Percentiles rank a stretch among this genome's conserved stretches.
These are phyloP conservation scores for Bombus cullumanus DNA, from an alignment of 1,140 invertebrate species.

Conservation along the genomic window DNA sequence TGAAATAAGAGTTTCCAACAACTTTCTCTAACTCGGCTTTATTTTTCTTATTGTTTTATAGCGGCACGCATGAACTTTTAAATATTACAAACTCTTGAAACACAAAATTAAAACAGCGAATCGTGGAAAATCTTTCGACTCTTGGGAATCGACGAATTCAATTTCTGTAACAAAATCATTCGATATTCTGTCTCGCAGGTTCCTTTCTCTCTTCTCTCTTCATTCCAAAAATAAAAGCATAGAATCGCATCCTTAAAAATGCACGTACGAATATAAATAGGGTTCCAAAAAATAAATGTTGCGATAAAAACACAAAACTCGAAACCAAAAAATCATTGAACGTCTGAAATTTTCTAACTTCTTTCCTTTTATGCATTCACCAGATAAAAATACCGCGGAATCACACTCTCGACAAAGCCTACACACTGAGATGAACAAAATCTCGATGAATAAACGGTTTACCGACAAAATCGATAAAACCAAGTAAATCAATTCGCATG, in stretches of 20 bases:
- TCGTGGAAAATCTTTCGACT: not conserved
- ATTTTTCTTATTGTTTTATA: not conserved
- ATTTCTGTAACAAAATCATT: not conserved
- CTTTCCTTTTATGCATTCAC: not conserved
- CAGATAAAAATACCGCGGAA: not conserved
- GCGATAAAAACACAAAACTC: not conserved
- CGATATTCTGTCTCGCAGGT: not conserved
- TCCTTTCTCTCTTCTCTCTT: not conserved
- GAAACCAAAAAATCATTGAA: not conserved
- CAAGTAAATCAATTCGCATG: not conserved
- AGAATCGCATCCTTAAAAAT: too few species aligned
- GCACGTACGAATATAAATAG: too few species aligned
- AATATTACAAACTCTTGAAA: not conserved
- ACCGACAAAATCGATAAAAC: not conserved
- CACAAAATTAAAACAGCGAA: not conserved
- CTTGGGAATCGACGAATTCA: not conserved
- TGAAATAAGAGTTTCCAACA: not conserved
- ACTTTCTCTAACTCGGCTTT: not conserved
- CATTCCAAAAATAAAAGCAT: not conserved
- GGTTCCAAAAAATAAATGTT: accelerated
- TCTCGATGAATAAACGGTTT: not conserved
- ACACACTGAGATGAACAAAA: not conserved
- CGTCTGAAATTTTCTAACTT: not conserved
- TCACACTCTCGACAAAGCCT: too few species aligned
- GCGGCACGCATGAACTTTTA: not conserved